Evolutionary conservation across 2,888 invertebrate genomes (phyloP).

Genomic region (Drosophila melanosoma): DNA sequence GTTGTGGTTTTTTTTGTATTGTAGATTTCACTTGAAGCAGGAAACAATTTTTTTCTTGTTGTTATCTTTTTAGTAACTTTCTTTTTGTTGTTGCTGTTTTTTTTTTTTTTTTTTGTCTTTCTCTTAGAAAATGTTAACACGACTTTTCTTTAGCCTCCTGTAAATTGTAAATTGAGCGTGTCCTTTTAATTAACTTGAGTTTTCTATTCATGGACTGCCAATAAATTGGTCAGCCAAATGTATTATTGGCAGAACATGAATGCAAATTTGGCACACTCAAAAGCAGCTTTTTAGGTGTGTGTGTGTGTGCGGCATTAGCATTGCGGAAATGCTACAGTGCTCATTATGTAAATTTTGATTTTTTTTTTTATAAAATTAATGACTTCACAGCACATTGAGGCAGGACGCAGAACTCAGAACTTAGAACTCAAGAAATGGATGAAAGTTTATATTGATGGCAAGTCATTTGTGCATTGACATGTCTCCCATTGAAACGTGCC

Average conservation of each 20-base stretch:
- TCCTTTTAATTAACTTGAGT: slow-evolving; percentile 38
- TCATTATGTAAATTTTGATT: slow-evolving; percentile 70
- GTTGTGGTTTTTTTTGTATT: slow-evolving; percentile 36
- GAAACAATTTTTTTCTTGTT: slow-evolving; percentile 55
- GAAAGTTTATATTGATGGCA: slow-evolving; percentile 43
- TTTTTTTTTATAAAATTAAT: slow-evolving; percentile 73
- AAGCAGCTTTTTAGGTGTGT: slow-evolving; percentile 25
- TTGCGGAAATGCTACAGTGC: slow-evolving; percentile 45
- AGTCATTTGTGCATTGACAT: slow-evolving; percentile 57
- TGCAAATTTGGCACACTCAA: slow-evolving; percentile 29
- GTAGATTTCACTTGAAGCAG: slow-evolving; percentile 63
- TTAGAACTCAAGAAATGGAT: slow-evolving; percentile 1
- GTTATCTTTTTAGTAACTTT: slow-evolving; percentile 46
- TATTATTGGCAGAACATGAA: slow-evolving; percentile 40
- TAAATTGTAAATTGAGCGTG: slow-evolving; percentile 42
- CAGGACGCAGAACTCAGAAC: slow-evolving; percentile 15
- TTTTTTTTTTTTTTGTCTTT: slow-evolving; percentile 19
- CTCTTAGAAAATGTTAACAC: slow-evolving; percentile 36
- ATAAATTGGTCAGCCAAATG: slow-evolving; percentile 10
- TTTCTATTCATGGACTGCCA: slow-evolving; percentile 25
- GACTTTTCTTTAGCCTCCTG: slow-evolving; percentile 17
- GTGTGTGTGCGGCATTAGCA: slow-evolving; percentile 15
- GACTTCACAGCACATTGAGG: slow-evolving; percentile 61
- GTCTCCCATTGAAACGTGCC: slow-evolving; percentile 63
- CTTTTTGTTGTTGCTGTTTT: slow-evolving; percentile 15